phyloP scores from a whole-genome alignment of 2,888 invertebrate species.

The Tridacna gigas region DNA sequence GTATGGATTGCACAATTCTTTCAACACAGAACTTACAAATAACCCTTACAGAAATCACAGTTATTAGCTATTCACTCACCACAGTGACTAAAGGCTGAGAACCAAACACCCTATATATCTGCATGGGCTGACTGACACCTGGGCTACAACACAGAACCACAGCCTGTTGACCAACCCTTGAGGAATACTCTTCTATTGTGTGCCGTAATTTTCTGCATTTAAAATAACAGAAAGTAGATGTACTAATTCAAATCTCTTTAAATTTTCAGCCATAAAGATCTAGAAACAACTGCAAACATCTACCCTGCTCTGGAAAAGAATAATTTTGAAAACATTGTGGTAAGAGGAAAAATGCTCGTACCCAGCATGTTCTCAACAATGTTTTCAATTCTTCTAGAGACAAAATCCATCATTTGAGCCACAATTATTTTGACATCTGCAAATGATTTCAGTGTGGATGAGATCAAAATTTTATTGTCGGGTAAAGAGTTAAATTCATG shows the following conservation, averaged over 20 bases:
- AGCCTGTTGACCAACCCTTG: slow-evolving; percentile 98
- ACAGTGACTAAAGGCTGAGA: slow-evolving; percentile 99
- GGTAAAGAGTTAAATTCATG: too few relatives aligned
- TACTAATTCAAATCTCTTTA: neutral
- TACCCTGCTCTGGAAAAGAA: neutral
- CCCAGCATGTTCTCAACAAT: neutral
- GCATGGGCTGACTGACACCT: slow-evolving; percentile 88
- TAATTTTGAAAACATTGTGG: neutral
- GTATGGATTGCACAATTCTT: too few relatives aligned
- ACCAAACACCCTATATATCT: slow-evolving; percentile 97
- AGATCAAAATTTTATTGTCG: too few relatives aligned
- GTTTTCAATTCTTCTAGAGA: too few relatives aligned
- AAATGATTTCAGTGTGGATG: too few relatives aligned
- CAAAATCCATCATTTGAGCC: too few relatives aligned
- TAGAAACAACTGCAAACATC: neutral
- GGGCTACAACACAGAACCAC: slow-evolving; percentile 98
- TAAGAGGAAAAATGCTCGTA: neutral
- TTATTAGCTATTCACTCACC: slow-evolving; percentile 86
- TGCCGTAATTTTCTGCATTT: slow-evolving; percentile 84
- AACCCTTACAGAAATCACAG: too few relatives aligned
- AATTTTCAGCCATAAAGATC: neutral
- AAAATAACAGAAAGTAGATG: slow-evolving; percentile 16
- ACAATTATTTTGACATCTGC: too few relatives aligned
- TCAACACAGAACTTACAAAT: too few relatives aligned
- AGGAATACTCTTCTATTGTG: slow-evolving; percentile 94